These are phyloP conservation scores for Rhamnusium bicolor DNA, from an alignment of 2,888 invertebrate genomes.

Conservation along the genomic window DNA sequence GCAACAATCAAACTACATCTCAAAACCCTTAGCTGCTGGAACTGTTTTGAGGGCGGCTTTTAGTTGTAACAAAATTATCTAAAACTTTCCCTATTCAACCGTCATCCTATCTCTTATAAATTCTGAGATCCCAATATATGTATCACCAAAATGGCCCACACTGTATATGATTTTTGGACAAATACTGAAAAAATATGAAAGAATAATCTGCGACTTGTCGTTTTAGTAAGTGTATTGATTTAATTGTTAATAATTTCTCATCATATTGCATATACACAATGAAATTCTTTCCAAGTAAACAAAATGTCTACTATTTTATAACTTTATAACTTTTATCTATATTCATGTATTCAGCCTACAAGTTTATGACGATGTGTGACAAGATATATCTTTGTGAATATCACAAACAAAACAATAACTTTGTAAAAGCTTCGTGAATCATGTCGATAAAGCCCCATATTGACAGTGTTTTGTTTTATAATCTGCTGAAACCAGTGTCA, in stretches of 20 bases:
- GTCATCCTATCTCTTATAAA: too few species aligned
- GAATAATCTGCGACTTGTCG: too few species aligned
- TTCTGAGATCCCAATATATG: too few species aligned
- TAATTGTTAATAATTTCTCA: not conserved
- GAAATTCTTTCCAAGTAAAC: not conserved
- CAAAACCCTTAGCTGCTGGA: too few species aligned
- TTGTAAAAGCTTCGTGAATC: not conserved
- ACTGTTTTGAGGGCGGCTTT: too few species aligned
- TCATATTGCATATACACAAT: not conserved
- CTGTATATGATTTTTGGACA: too few species aligned
- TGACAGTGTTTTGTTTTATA: slow-evolving; percentile 8
- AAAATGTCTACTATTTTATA: not conserved
- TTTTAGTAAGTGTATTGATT: not conserved
- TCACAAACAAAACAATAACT: not conserved
- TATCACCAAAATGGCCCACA: too few species aligned
- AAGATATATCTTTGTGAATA: not conserved
- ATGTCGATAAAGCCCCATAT: not conserved
- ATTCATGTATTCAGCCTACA: not conserved
- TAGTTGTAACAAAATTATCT: too few species aligned
- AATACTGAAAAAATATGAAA: too few species aligned
- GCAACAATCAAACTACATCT: too few species aligned
- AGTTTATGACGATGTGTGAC: not conserved
- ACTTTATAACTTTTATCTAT: not conserved
- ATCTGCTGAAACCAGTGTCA: not conserved
- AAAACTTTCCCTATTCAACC: too few species aligned